Base-by-base conservation (phyloP, 2,888 invertebrate genomes). In the Amphipyra tragopoginis region DNA sequence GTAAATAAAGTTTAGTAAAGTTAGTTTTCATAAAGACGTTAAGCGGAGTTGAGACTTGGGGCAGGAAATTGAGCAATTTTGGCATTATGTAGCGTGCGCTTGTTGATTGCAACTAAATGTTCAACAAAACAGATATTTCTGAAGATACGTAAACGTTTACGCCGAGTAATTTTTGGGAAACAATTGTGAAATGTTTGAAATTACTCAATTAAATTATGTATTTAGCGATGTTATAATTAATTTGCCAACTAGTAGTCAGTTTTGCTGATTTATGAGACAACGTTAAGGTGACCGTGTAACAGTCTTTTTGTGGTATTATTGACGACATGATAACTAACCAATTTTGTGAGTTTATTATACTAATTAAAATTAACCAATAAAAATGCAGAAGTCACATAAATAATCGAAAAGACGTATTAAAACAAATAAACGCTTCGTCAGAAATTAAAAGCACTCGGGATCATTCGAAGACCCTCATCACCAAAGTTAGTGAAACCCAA, bases 11-110 rank as follows among this genome's bases (percentile, higher is more conserved):
- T 88, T 86, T 76, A 78, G 77, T 76, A 75, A 90, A 91, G 86
- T 90, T 87, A 88, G 90, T 88, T 90, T 89, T 87, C 87, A 90
- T 91, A 89, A 90, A 90, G 89, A 89, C 86, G 86, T 88, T 88
- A 87, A 88, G 81, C 85, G 80, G 81, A 86, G 89, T 88, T 85
- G 83, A 89, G 87, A 86, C 83, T 88, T 78, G 81, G 72, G 80
- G 73, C 85, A 88, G 90, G 91, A 92, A 91, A 92, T 91, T 92
- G 86, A 89, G 86, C 90, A 91, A 91, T 92, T 91, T 90, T 76
- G 82, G 83, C 79, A 84, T 87, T 86, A 87, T 80, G 73, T 85
- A 81, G 82, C 86, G 84, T 84, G 85, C 75, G 70, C 77, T 57
- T 51, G 63, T 65, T 77, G 69, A 82, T 62, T 65, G 43, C 36